Evolutionary conservation across 2,797 vertebrate genomes (phyloP), one percentile per base, ranked within the genome.

Genomic region (Odontamblyopus rebecca): DNA sequence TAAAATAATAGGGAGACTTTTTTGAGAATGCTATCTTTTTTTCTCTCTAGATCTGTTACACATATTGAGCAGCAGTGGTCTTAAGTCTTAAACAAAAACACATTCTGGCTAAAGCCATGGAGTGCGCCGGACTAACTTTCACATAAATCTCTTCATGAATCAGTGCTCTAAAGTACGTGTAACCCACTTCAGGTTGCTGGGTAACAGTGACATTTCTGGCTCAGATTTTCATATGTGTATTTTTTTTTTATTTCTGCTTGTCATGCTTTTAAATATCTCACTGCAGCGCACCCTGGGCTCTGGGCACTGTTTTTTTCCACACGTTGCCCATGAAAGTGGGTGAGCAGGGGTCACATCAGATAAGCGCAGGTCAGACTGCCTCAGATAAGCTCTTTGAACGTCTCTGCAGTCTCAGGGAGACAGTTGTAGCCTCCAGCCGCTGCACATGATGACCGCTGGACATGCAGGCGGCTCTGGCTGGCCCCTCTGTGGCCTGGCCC

Each of bases 331-430:
- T 88, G 81, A 89, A 89, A 88, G 74, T 54, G 67, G 74, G 68
- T 81, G 84, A 86, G 82, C 77, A 50, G 85, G 81, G 91, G 89
- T 93, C 90, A 90, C 85, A 92, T 91, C 91, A 92, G 92, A 94
- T 93, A 93, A 91, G 84, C 74, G 32, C 5, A 76, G 83, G 86
- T 83, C 83, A 92, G 89, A 86, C 85, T 71, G 90, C 77, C 86
- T 77, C 72, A 88, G 89, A 93, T 91, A 90, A 92, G 88, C 86
- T 84, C 90, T 93, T 91, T 93, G 91, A 93, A 91, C 83, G 72
- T 91, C 91, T 93, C 88, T 91, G 90, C 82, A 83, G 84, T 75
- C 87, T 91, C 84, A 84, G 79, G 79, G 82, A 87, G 85, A 88
- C 72, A 80, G 27, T 77, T 85, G 84, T 82, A 77, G 84, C 89